Evolutionary conservation across 2,888 invertebrate genomes (phyloP).

Genomic region (Himalopsyche kuldschensis): DNA sequence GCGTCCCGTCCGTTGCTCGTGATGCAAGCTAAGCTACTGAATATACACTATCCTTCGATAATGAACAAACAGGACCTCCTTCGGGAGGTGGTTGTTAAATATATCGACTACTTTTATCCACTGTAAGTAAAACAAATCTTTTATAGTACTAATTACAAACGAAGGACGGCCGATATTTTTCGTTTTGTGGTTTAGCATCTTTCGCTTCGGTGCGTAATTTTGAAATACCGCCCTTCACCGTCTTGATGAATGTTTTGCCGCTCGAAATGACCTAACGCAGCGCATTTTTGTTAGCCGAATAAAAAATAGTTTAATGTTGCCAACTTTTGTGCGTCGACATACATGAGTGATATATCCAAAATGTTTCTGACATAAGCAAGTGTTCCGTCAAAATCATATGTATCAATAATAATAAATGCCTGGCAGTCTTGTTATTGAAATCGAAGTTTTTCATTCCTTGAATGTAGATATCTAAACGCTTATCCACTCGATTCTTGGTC

Average conservation of each 20-base stretch:
- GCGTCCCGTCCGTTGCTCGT: constrained; percentile 40
- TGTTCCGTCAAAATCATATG: no score
- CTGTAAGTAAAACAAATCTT: constrained; percentile 58
- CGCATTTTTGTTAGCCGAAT: not conserved
- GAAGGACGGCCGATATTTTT: not conserved
- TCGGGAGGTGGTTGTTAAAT: constrained; percentile 70
- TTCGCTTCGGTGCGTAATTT: not conserved
- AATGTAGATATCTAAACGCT: no score
- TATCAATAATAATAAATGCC: no score
- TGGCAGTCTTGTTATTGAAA: no score
- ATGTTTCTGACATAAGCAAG: no score
- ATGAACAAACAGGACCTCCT: constrained; percentile 69
- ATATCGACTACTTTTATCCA: constrained; percentile 72
- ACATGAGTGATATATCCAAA: no score
- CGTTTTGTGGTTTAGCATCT: not conserved
- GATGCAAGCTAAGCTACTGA: constrained; percentile 63
- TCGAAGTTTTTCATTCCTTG: no score
- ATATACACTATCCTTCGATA: constrained; percentile 66
- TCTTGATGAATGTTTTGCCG: not conserved
- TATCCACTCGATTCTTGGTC: no score
- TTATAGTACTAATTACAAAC: not conserved
- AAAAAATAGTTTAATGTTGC: no score
- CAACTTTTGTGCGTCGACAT: not conserved
- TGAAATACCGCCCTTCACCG: constrained; percentile 16
- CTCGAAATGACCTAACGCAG: not conserved